Evolutionary conservation across 2,113 vertebrate species (phyloP).

Genomic region (Brienomyrus longianalis): DNA sequence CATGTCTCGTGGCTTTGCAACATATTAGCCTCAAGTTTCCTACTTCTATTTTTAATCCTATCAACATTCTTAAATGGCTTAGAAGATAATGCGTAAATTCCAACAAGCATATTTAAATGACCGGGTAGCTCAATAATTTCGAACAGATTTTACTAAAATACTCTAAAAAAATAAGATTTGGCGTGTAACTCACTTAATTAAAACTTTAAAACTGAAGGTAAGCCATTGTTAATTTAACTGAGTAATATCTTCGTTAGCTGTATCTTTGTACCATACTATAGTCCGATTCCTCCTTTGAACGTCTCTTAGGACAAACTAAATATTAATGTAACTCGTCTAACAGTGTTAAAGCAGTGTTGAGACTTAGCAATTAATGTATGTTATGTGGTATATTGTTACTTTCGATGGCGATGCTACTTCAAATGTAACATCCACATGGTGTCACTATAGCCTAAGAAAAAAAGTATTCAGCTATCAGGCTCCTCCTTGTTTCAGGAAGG

Average conservation of each 20-base stretch:
- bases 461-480: background rate
- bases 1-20: background rate
- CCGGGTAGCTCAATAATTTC: background rate
- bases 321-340: background rate
- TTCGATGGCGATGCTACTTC: background rate
- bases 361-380: background rate
- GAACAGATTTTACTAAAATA: background rate
- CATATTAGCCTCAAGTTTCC: no score
- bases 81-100: background rate
- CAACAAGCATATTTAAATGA: background rate
- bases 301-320: background rate
- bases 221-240: background rate
- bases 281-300: background rate
- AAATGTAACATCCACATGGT: constrained; percentile 27
- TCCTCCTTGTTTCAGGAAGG: constrained; percentile 4
- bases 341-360: background rate
- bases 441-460: constrained; percentile 22
- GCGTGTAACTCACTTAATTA: background rate
- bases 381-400: background rate
- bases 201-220: background rate
- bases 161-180: background rate
- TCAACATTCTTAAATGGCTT: background rate
- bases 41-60: no score
- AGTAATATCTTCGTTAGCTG: background rate
- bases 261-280: background rate